A percentile compares a stretch with the other conserved stretches of the same genome.
Conservation (phyloP, 2,888 invertebrate species). For the Synergus laeviventris region DNA sequence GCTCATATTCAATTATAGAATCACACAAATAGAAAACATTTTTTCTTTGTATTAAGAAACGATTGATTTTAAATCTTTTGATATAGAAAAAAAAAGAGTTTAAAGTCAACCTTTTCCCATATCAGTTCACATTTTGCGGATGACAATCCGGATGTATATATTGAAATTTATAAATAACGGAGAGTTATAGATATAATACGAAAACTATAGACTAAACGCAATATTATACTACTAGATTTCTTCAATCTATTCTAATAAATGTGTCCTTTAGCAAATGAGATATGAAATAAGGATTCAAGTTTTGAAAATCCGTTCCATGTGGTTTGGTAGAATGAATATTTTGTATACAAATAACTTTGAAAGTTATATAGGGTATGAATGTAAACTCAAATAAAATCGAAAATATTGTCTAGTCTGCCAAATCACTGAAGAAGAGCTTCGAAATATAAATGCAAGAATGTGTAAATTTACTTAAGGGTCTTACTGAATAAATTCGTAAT, state of each 20-base stretch:
- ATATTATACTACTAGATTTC: slow-evolving; percentile 7
- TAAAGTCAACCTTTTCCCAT: background rate
- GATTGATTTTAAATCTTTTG: background rate
- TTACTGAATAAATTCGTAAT: background rate
- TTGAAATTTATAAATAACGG: slow-evolving; percentile 35
- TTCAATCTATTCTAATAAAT: slow-evolving; percentile 4
- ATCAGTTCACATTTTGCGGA: background rate
- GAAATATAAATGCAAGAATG: background rate
- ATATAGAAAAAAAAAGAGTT: background rate
- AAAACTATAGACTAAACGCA: slow-evolving; percentile 12
- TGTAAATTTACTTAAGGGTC: background rate
- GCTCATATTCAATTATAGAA: background rate
- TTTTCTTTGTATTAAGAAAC: background rate
- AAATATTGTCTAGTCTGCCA: too few species aligned
- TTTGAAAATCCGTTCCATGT: too few species aligned
- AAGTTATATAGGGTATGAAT: too few species aligned
- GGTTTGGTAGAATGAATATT: too few species aligned
- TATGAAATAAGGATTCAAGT: background rate
- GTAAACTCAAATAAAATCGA: too few species aligned
- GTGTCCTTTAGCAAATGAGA: background rate
- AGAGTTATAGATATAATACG: slow-evolving; percentile 29
- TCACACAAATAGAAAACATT: background rate
- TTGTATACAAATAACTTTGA: too few species aligned
- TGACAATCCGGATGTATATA: slow-evolving; percentile 29
- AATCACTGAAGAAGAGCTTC: background rate